Base-by-base conservation (phyloP, 2,113 vertebrate species). In the Calypte anna region DNA sequence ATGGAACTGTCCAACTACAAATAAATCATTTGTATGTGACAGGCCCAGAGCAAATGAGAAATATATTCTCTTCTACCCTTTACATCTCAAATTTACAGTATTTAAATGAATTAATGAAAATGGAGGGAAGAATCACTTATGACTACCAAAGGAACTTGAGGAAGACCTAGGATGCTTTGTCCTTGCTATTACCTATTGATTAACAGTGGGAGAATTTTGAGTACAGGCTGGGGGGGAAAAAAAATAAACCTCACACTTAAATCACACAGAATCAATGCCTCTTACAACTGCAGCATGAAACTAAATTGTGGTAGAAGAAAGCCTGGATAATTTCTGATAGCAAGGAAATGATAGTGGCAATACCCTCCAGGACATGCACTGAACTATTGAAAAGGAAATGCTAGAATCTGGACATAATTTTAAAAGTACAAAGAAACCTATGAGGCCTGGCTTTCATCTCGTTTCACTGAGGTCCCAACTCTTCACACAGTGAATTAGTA, bases 21-120 rank as follows among this genome's bases (percentile, higher is more conserved):
- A 93, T 93, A 90, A 95, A 91, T 93, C 51, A 77, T 80, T 67
- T 86, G 17, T 43, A 77, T 61, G 79, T 67, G 85, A 80, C 43
- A 38, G 48, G 25, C 40, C 9, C 70, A 90, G 57, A 66, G 63
- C 27, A 77, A 91, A 88, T 16, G 79, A 74, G 72, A 82, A 84
- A 57, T 93, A 85, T 31, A 94, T 63, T 82, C 38, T 78, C 40
- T 86, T 63, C 48, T 67, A 61, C 36, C 27, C 13, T 38, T 84
- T 88, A 67, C 25, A 21, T 22, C 48, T 77, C 68, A 94, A 95
- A 95, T 81, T 61, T 57, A 83, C 27, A 81, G n/a, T 6, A 40
- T 62, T 90, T 40, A 83, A 93, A 93, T 63, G 43, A 91, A 87
- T 63, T 78, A 67, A 69, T 70, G 51, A 81, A 86, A 64, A 88